Base-by-base conservation (phyloP, 2,888 invertebrate species). In the Nebria brevicollis region DNA sequence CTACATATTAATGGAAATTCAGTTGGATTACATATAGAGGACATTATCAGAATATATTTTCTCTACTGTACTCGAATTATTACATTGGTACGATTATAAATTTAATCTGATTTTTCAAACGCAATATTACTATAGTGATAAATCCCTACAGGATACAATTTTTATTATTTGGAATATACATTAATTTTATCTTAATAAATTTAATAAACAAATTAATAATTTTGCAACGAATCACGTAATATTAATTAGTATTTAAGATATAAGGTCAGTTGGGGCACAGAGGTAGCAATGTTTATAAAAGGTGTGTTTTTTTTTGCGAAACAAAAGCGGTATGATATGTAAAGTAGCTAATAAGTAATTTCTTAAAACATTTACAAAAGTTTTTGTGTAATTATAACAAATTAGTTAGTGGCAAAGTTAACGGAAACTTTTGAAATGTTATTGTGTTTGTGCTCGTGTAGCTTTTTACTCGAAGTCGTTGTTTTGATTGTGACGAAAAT, bases 41-140 rank as follows among this genome's bases (percentile, higher is more conserved):
- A 70, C 15, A 70, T 70, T 70, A 70, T 11, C 70, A 20, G 70
- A 70, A 70, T 70, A 70, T 70, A 70, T 70, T 70, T 70, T 70
- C 70, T 26, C 25, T 25, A 70, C 70, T 70, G 70, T 70, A 15
- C 66, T 4, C 54, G 54, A 54, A 54, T 54, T 15, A 70, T 25
- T 70, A 70, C 70, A 70, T 13, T 70, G 25, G 34, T 11, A 26
- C 25, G 70, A 70, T 70, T 70, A 70, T 70, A 20, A 70, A 70
- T 15, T 70, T 15, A 70, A 70, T 70, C 70, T n/a, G 20, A 70
- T 20, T 70, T 70, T 11, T 25, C 26, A 34, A 70, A 70, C 11
- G 34, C 11, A 26, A 70, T 70, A 54, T 54, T 54, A 54, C 26
- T 13, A 13, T 26, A 70, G 25, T 4, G 34, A 70, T 70, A 15